Evolutionary conservation across 2,888 invertebrate genomes (phyloP).

Genomic region (Malachius bipustulatus): DNA sequence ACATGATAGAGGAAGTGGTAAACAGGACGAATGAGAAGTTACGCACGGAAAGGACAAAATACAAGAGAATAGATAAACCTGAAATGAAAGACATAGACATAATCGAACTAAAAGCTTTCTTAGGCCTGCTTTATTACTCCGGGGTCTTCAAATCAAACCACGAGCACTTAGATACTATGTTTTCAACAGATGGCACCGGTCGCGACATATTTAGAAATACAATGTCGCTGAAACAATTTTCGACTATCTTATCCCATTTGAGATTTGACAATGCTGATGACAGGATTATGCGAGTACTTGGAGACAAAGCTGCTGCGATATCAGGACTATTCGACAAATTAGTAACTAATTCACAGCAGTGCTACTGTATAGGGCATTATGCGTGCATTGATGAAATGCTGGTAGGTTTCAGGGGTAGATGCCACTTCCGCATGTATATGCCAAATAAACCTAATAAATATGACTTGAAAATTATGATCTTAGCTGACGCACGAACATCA

Average conservation of each 20-base stretch:
- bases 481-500: slow-evolving; percentile 1
- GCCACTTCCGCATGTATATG: too few species aligned
- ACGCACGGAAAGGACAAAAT: too few species aligned
- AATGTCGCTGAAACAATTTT: slow-evolving; percentile 18
- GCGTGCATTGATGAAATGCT: slow-evolving; percentile 14
- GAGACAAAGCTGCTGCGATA: slow-evolving; percentile 16
- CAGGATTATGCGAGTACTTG: slow-evolving; percentile 13
- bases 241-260: slow-evolving; percentile 16
- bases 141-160: slow-evolving; percentile 19
- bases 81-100: slow-evolving; percentile 14
- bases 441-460: slow-evolving; percentile 10
- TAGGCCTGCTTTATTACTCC: slow-evolving; percentile 18
- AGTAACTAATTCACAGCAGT: slow-evolving; percentile 15
- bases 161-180: slow-evolving; percentile 17
- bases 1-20: slow-evolving; percentile 4
- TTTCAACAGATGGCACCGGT: slow-evolving; percentile 20
- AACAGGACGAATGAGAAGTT: slow-evolving; percentile 7
- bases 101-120: slow-evolving; percentile 18
- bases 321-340: slow-evolving; percentile 15
- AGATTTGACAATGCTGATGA: slow-evolving; percentile 20
- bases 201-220: slow-evolving; percentile 19
- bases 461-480: slow-evolving; percentile 8
- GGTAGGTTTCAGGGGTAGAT: slow-evolving; percentile 5
- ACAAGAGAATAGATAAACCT: too few species aligned
- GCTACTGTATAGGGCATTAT: slow-evolving; percentile 13